phyloP scores from a whole-genome alignment of 1,140 invertebrate genomes.

The Tribolium madens region DNA sequence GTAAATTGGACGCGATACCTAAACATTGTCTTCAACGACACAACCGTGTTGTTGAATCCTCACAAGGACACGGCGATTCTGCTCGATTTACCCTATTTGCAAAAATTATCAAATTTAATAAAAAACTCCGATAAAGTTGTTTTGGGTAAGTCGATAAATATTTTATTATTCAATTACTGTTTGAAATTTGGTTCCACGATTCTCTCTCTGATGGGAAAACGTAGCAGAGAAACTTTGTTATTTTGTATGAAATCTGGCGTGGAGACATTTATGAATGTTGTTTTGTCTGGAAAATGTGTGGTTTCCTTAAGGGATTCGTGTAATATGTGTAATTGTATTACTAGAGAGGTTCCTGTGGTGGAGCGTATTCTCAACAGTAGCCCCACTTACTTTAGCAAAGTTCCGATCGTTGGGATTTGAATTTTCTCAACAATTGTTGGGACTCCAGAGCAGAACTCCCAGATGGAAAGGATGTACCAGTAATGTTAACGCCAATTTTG shows the following conservation, averaged over 20 bases:
- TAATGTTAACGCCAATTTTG: conserved; percentile 82
- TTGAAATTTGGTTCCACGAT: conserved; percentile 11
- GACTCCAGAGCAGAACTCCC: conserved; percentile 72
- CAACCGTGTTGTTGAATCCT: conserved; percentile 69
- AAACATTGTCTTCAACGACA: conserved; percentile 71
- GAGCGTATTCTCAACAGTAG: conserved; percentile 75
- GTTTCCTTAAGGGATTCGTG: conserved; percentile 22
- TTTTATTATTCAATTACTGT: conserved; percentile 22
- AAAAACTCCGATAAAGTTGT: conserved; percentile 67
- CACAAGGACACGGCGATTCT: conserved; percentile 70
- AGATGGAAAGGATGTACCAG: conserved; percentile 81
- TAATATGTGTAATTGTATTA: conserved; percentile 56
- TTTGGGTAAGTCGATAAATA: conserved; percentile 67
- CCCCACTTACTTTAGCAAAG: conserved; percentile 71
- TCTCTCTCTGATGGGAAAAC: conserved; percentile 21
- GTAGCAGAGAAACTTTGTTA: conserved; percentile 13
- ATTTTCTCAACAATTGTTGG: conserved; percentile 73
- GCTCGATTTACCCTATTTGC: conserved; percentile 73
- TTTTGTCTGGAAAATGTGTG: conserved; percentile 34
- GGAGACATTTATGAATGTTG: conserved; percentile 35
- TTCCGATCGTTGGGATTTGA: conserved; percentile 74
- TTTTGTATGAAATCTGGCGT: conserved; percentile 29
- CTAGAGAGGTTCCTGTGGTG: conserved; percentile 76
- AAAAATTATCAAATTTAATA: conserved; percentile 70
- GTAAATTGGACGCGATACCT: conserved; percentile 79